Conservation (phyloP, 2,797 vertebrate genomes). For the Catamblyrhynchus diadema region DNA sequence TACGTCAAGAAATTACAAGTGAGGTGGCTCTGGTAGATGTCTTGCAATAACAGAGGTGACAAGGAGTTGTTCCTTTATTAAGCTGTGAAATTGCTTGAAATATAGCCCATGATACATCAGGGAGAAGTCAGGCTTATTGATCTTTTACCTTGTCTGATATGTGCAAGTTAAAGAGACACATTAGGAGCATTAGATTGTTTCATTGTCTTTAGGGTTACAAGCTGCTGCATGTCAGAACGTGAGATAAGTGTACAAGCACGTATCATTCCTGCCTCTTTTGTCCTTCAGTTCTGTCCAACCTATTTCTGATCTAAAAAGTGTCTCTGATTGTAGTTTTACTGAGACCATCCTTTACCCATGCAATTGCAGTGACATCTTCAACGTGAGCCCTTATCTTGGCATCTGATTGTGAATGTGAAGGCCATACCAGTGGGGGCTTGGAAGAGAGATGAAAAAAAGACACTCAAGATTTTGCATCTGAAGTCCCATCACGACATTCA, state of each 20-base stretch:
- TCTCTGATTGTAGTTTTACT: neutral
- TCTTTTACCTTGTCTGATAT: neutral
- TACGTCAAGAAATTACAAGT: neutral
- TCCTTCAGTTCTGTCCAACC: neutral
- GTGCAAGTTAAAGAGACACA: neutral
- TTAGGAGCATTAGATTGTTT: neutral
- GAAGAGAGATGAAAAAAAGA: neutral
- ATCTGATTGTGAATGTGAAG: neutral
- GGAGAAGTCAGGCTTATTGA: neutral
- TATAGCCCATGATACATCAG: neutral
- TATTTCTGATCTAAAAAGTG: neutral
- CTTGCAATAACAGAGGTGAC: neutral
- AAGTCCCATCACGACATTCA: neutral
- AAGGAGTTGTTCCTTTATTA: neutral
- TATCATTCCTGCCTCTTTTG: neutral
- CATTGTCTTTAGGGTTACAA: neutral
- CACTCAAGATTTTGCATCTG: neutral
- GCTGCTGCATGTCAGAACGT: neutral
- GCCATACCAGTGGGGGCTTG: fast-evolving
- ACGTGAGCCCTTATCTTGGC: too few relatives aligned
- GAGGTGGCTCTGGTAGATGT: neutral
- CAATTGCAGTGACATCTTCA: neutral
- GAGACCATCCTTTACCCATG: neutral
- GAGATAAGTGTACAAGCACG: neutral
- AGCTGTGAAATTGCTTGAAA: neutral